phyloP scores from a whole-genome alignment of 2,888 invertebrate genomes.

The Acanthopleura granulata region DNA sequence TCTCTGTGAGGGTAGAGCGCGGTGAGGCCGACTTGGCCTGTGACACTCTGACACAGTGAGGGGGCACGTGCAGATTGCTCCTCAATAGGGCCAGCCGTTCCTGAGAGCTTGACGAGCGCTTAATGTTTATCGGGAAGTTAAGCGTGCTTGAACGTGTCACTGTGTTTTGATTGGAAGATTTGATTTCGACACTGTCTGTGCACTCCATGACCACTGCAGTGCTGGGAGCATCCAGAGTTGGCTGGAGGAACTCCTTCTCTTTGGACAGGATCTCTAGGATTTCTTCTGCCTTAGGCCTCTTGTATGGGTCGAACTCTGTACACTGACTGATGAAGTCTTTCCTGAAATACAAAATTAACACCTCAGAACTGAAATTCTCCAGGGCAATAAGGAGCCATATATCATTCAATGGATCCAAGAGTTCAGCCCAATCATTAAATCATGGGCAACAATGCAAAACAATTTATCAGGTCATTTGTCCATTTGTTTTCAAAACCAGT shows the following conservation, averaged over 20 bases:
- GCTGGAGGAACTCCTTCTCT: conserved; percentile 81
- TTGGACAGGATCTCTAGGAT: conserved; percentile 86
- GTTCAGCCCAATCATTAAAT: background rate
- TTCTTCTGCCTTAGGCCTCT: conserved; percentile 82
- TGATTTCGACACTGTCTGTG: conserved; percentile 74
- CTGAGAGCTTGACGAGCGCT: conserved; percentile 43
- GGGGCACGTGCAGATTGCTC: conserved; percentile 19
- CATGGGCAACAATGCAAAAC: too few relatives aligned
- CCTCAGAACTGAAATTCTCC: background rate
- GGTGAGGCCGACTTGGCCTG: conserved; percentile 16
- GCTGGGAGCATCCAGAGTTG: conserved; percentile 83
- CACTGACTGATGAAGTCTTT: conserved; percentile 83
- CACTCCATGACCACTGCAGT: conserved; percentile 81
- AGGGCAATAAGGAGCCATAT: too few relatives aligned
- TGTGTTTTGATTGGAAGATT: conserved; percentile 50
- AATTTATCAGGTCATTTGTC: too few relatives aligned
- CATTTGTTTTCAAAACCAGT: too few relatives aligned
- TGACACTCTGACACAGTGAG: background rate
- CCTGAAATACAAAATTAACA: conserved; percentile 70
- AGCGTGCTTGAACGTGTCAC: conserved; percentile 37
- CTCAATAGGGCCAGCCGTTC: conserved; percentile 29
- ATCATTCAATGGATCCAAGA: background rate
- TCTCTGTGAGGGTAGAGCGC: conserved; percentile 5
- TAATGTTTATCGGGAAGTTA: conserved; percentile 22
- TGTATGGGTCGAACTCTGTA: conserved; percentile 80